These are phyloP conservation scores for Dreissena rostriformis DNA, from an alignment of 1,140 invertebrate species.

Conservation along the genomic window DNA sequence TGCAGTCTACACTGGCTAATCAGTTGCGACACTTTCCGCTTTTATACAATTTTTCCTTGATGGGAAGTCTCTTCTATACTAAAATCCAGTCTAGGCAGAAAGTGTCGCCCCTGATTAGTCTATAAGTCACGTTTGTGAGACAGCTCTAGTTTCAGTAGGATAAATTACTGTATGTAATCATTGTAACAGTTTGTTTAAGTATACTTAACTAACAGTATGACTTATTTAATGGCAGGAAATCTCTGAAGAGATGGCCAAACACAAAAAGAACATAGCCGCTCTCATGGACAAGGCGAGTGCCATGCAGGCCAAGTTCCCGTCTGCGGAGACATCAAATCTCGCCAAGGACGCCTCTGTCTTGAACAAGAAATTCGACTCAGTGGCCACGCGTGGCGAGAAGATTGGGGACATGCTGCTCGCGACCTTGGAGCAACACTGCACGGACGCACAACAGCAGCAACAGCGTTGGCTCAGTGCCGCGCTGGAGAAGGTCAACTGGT, in stretches of 20 bases:
- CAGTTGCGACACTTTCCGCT: too few species aligned
- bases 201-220: neutral
- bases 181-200: neutral
- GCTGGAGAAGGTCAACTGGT: conserved; percentile 94
- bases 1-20: too few species aligned
- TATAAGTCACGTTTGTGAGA: neutral
- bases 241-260: conserved; percentile 84
- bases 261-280: conserved; percentile 85
- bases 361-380: conserved; percentile 87
- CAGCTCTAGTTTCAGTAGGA: neutral
- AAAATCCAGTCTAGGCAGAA: too few species aligned
- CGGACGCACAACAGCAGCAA: conserved; percentile 91
- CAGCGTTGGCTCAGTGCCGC: conserved; percentile 90
- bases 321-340: conserved; percentile 75
- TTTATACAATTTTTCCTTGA: too few species aligned
- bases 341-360: conserved; percentile 76
- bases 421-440: conserved; percentile 93
- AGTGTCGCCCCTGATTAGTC: too few species aligned
- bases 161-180: neutral
- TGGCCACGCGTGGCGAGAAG: conserved; percentile 81
- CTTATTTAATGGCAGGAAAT: conserved; percentile 67
- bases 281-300: conserved; percentile 87
- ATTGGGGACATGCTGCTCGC: conserved; percentile 90
- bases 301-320: conserved; percentile 84
- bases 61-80: too few species aligned